phyloP scores from a whole-genome alignment of 2,888 invertebrate genomes.

The Drosophila fulvimacula region DNA sequence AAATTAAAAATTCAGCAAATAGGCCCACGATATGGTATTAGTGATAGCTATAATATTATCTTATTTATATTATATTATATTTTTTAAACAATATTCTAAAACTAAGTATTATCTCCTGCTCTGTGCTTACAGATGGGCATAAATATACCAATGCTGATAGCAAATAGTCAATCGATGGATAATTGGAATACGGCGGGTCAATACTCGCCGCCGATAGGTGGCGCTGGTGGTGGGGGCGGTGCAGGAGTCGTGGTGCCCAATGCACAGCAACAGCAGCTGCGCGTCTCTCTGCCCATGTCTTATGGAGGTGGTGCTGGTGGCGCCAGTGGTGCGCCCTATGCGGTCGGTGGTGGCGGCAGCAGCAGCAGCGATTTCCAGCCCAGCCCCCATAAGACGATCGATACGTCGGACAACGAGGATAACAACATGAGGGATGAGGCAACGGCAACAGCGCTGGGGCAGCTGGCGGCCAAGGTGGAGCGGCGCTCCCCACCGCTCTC shows the following conservation, averaged over 20 bases:
- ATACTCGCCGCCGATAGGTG: constrained; percentile 80
- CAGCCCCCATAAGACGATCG: constrained; percentile 82
- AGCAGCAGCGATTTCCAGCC: constrained; percentile 80
- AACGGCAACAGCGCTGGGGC: constrained; percentile 63
- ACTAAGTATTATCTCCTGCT: too few relatives aligned
- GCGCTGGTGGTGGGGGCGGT: constrained; percentile 13
- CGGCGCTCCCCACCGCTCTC: constrained; percentile 69
- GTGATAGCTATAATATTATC: too few relatives aligned
- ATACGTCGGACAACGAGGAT: constrained; percentile 80
- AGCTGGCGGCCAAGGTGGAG: constrained; percentile 74
- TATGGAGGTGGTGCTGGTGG: constrained; percentile 50
- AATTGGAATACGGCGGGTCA: constrained; percentile 81
- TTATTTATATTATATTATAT: too few relatives aligned
- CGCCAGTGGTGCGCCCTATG: constrained; percentile 24
- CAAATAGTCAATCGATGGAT: constrained; percentile 80
- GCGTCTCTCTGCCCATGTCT: constrained; percentile 79
- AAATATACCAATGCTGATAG: constrained; percentile 82
- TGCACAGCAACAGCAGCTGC: constrained; percentile 59
- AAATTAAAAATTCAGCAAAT: too few relatives aligned
- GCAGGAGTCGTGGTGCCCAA: constrained; percentile 40
- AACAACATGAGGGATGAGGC: constrained; percentile 65
- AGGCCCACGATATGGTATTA: too few relatives aligned
- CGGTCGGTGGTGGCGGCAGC: constrained; percentile 70
- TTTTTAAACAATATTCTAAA: too few relatives aligned
- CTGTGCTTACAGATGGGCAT: constrained; percentile 80